Percentiles rank a stretch among this genome's conserved stretches.
Conservation (phyloP, 1,140 invertebrate species). For the Protaetia brevitarsis region DNA sequence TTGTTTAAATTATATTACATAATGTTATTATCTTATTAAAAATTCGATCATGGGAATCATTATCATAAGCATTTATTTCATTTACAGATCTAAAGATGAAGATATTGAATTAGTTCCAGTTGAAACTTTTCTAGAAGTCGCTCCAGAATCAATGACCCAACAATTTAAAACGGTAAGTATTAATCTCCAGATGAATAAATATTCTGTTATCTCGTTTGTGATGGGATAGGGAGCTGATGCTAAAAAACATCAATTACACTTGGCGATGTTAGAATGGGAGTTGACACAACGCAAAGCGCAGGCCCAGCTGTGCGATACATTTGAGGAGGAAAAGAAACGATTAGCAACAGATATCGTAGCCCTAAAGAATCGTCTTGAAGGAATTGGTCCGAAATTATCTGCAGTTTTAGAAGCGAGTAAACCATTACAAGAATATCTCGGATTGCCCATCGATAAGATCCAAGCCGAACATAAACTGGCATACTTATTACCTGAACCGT, state of each 20-base stretch:
- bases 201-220: neutral
- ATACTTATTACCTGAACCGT: slow-evolving; percentile 70
- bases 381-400: slow-evolving; percentile 75
- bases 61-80: neutral
- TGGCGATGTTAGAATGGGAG: slow-evolving; percentile 90
- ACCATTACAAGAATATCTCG: slow-evolving; percentile 85
- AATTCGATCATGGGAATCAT: no score
- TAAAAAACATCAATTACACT: slow-evolving; percentile 68
- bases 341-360: slow-evolving; percentile 65
- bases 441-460: slow-evolving; percentile 74
- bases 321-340: slow-evolving; percentile 73
- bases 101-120: slow-evolving; percentile 82
- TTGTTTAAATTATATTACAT: no score
- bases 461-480: slow-evolving; percentile 73
- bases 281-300: slow-evolving; percentile 84
- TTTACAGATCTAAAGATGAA: slow-evolving; percentile 93
- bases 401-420: slow-evolving; percentile 76
- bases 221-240: neutral
- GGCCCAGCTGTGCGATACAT: slow-evolving; percentile 69
- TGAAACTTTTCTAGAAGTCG: slow-evolving; percentile 82
- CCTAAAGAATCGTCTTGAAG: slow-evolving; percentile 77
- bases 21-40: no score
- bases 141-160: slow-evolving; percentile 58
- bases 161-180: slow-evolving; percentile 39
- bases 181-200: neutral